Evolutionary conservation across 2,797 vertebrate species (phyloP).

Genomic region (Crenichthys baileyi): DNA sequence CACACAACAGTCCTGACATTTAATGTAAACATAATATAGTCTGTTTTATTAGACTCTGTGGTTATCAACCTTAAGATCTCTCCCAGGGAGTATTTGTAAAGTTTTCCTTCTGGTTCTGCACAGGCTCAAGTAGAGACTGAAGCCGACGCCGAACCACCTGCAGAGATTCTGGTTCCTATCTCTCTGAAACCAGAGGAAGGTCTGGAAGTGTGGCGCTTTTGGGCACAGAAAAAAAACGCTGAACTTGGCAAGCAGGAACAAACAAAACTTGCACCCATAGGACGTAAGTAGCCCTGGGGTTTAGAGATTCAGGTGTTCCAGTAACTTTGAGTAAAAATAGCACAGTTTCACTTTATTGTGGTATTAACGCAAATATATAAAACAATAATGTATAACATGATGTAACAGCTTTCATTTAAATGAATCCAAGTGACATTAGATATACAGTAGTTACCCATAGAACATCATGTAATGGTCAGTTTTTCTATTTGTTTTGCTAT

Average conservation of each 20-base stretch:
- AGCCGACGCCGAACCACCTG: slow-evolving; percentile 84
- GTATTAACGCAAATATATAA: background rate
- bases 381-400: background rate
- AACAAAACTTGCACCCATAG: slow-evolving; percentile 94
- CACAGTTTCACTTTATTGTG: background rate
- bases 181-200: slow-evolving; percentile 97
- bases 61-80: background rate
- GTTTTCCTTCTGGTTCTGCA: slow-evolving; percentile 5
- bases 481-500: background rate
- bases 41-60: background rate
- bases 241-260: slow-evolving; percentile 94
- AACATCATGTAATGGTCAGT: background rate
- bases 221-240: slow-evolving; percentile 96
- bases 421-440: background rate
- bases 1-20: background rate
- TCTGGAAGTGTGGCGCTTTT: slow-evolving; percentile 95
- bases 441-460: background rate
- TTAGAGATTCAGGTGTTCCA: too few relatives aligned
- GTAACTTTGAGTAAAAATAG: background rate
- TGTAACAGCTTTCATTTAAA: background rate
- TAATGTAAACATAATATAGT: background rate
- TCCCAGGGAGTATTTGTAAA: background rate
- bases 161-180: slow-evolving; percentile 91
- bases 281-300: slow-evolving; percentile 84
- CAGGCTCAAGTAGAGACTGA: slow-evolving; percentile 90